A percentile compares a stretch with the other conserved stretches of the same genome.
Conservation (phyloP, 2,797 vertebrate species). For the Austrolebias charrua region DNA sequence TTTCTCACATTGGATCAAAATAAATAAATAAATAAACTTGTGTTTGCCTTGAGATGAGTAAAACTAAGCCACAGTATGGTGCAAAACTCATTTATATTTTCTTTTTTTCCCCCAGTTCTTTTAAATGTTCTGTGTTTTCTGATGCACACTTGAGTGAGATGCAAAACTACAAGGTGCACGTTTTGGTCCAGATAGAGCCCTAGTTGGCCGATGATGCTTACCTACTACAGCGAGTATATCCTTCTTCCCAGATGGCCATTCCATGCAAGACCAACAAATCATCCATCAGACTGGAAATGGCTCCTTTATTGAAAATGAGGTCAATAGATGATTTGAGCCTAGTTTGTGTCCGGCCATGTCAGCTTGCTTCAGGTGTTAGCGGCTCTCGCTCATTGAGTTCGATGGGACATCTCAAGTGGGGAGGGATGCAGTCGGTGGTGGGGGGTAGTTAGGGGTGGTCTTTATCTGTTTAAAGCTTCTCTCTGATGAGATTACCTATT, state of each 20-base stretch:
- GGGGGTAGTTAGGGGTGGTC: constrained; percentile 72
- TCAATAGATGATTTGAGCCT: constrained; percentile 87
- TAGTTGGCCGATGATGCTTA: constrained; percentile 78
- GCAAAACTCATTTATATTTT: constrained; percentile 56
- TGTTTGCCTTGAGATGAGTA: constrained; percentile 66
- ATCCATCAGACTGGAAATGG: constrained; percentile 79
- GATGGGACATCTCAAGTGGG: constrained; percentile 57
- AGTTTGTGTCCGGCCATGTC: constrained; percentile 68
- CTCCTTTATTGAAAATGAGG: constrained; percentile 86
- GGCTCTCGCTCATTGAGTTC: constrained; percentile 46
- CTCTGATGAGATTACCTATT: constrained; percentile 87
- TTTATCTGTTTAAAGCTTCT: constrained; percentile 85
- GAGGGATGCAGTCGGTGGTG: constrained; percentile 37
- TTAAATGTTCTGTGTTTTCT: constrained; percentile 37
- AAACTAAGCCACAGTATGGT: constrained; percentile 55
- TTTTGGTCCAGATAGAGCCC: constrained; percentile 38
- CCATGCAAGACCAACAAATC: constrained; percentile 80
- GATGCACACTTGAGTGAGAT: constrained; percentile 50
- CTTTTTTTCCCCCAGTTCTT: neutral
- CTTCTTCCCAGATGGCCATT: constrained; percentile 78
- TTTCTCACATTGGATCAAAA: constrained; percentile 66
- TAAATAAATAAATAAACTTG: constrained; percentile 46
- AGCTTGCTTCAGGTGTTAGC: constrained; percentile 79
- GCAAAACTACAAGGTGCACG: constrained; percentile 37
- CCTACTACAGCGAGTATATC: constrained; percentile 76